Evolutionary conservation across 2,797 vertebrate species (phyloP), one percentile per base, ranked within the genome.

Genomic region (Emys orbicularis): DNA sequence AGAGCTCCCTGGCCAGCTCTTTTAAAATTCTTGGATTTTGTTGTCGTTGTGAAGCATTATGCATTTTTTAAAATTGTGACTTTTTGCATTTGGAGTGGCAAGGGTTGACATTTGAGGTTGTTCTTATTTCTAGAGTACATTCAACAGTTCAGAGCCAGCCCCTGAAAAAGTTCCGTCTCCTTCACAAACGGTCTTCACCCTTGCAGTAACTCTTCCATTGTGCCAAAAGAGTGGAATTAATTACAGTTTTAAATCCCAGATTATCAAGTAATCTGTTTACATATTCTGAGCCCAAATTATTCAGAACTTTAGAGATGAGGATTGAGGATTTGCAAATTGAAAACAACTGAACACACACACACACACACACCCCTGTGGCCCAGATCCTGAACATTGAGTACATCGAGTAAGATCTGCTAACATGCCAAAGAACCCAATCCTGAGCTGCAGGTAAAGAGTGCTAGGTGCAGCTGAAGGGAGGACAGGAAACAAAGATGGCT

Each of bases 31-130:
- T 53, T 29, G 0, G 1, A 0, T 50, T 41, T 29, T 57, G 34
- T 34, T 25, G 4, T 2, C 0, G 1, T 31, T 50, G 23, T 6
- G 59, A 61, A 61, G 59, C 27, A 21, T 21, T 6, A n/a, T 18
- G 1, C 21, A 0, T 50, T 16, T 86, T 74, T 23, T 44, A 2
- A 13, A 61, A 61, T 41, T 1, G 8, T 21, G 37, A 31, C 6
- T 1, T 31, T 68, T 65, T 76, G 47, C 8, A 1, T 59, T 72
- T 72, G 80, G 59, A 47, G 79, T 72, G 57, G 52, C 23, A 53
- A 2, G 8, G 37, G 1, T 9, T 72, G 52, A 31, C 3, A 0
- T 59, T 72, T 31, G 12, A 25, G 5, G 77, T 65, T 37, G 3
- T 81, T 81, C 83, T 56, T 83, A 23, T 18, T 21, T 13, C 56